phyloP scores from a whole-genome alignment of 2,113 vertebrate genomes.

The Dipodomys ordii region DNA sequence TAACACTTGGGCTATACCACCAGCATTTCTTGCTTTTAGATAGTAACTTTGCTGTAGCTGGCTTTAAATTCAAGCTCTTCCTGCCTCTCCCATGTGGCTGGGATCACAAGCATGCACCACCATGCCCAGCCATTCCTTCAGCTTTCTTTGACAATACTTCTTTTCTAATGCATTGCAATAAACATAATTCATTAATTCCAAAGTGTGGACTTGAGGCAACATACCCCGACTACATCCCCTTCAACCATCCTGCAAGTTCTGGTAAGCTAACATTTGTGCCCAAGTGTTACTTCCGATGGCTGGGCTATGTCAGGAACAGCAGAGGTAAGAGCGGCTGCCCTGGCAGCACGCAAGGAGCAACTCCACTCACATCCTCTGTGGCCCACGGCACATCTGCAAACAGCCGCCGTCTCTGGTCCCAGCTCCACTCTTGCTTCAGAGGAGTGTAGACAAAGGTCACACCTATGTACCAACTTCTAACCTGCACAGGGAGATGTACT shows the following conservation, averaged over 20 bases:
- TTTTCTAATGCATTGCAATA: no score
- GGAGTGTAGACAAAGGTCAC: fast-evolving
- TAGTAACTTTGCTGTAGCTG: no score
- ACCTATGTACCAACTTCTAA: no score
- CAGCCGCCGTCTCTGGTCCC: neutral
- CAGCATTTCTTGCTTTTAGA: no score
- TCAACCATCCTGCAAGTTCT: neutral
- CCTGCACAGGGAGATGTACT: fast-evolving
- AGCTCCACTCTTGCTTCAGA: no score
- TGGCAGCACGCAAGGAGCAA: neutral
- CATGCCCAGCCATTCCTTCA: neutral
- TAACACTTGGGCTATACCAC: no score
- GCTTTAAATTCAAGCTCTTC: no score
- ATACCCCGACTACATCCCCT: no score
- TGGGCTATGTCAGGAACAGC: fast-evolving
- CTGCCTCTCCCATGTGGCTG: no score
- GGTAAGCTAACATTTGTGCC: neutral
- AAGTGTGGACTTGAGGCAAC: no score
- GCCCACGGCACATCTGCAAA: fast-evolving
- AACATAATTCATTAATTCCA: no score
- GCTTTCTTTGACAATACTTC: neutral
- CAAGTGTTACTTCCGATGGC: neutral
- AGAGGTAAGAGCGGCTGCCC: fast-evolving
- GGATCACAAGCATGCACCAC: neutral
- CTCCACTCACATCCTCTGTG: fast-evolving